Conservation (phyloP, 2,797 vertebrate genomes). For the Chaetodon trifasciatus region DNA sequence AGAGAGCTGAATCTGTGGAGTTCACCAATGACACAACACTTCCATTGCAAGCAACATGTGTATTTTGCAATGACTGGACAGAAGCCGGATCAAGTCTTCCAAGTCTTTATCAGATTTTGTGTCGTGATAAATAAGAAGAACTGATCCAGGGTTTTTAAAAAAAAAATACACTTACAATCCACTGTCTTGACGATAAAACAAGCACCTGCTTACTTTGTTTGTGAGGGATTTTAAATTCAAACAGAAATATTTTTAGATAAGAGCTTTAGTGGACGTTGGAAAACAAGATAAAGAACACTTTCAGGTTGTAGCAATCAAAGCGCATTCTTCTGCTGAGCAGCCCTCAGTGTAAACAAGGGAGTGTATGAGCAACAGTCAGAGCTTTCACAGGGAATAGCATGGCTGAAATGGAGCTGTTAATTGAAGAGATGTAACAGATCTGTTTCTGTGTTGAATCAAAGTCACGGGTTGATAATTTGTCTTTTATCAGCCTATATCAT, state of each 20-base stretch:
- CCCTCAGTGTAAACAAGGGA: background rate
- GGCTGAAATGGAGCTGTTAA: slow-evolving; percentile 14
- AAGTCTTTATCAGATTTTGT: slow-evolving; percentile 36
- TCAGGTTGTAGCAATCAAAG: slow-evolving; percentile 11
- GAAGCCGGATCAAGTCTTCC: slow-evolving; percentile 1
- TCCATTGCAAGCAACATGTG: background rate
- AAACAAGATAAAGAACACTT: slow-evolving; percentile 1
- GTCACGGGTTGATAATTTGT: slow-evolving; percentile 45
- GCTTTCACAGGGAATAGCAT: background rate
- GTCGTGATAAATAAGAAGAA: slow-evolving; percentile 20
- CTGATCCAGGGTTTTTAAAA: background rate
- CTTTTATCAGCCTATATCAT: slow-evolving; percentile 39
- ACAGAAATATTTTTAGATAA: slow-evolving; percentile 8
- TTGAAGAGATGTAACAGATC: slow-evolving; percentile 20
- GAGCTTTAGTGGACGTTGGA: slow-evolving; percentile 1
- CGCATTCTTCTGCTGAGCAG: background rate
- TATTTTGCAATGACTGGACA: background rate
- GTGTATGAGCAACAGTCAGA: background rate
- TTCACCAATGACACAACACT: background rate
- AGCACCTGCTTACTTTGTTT: slow-evolving; percentile 14
- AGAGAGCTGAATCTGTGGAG: background rate
- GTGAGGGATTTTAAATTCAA: slow-evolving; percentile 6
- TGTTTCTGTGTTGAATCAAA: slow-evolving; percentile 23
- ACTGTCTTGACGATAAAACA: slow-evolving; percentile 1
- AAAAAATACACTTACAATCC: slow-evolving; percentile 19